Percentiles rank a stretch among this genome's conserved stretches.
Evolutionary conservation across 2,113 vertebrate species (phyloP).

Genomic region (Micromys minutus): DNA sequence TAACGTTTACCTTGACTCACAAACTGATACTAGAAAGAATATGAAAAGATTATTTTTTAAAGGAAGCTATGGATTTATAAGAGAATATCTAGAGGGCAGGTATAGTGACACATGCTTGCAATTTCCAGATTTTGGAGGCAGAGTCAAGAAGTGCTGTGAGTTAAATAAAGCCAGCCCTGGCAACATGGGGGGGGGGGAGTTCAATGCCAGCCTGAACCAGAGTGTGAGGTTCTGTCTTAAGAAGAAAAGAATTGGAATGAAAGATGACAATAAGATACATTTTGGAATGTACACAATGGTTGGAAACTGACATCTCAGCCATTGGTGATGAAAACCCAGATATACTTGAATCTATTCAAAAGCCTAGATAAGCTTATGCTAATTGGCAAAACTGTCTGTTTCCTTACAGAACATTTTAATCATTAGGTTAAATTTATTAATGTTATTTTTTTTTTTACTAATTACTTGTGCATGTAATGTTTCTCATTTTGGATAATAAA

Average conservation of each 20-base stretch:
- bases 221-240: neutral
- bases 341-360: neutral
- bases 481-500: slow-evolving; percentile 46
- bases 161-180: neutral
- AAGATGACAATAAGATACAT: neutral
- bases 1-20: neutral
- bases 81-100: neutral
- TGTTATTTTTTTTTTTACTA: neutral
- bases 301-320: neutral
- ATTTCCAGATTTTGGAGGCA: neutral
- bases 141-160: neutral
- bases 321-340: neutral
- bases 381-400: neutral
- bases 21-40: slow-evolving; percentile 12
- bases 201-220: neutral
- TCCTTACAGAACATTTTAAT: neutral
- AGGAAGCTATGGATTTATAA: neutral
- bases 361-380: neutral
- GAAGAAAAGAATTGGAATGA: neutral
- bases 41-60: neutral
- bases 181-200: neutral
- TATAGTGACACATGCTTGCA: neutral
- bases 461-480: neutral
- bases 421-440: slow-evolving; percentile 10
- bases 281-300: neutral